Evolutionary conservation across 1,140 invertebrate species (phyloP).

Genomic region (Anastrepha obliqua): DNA sequence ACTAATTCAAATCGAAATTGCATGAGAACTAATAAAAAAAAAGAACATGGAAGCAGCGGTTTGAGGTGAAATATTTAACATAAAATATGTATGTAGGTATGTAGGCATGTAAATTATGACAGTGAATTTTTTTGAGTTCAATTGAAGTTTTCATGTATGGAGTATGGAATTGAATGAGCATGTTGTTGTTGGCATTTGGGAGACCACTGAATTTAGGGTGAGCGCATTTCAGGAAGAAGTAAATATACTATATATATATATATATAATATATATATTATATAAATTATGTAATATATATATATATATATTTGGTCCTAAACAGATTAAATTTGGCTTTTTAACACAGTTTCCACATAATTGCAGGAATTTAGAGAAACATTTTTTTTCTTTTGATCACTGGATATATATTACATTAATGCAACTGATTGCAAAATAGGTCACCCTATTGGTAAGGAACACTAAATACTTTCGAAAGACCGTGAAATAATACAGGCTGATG

Average conservation of each 20-base stretch:
- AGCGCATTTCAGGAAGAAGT: neutral
- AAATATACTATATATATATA: neutral
- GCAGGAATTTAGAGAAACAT: too few species aligned
- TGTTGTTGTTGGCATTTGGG: neutral
- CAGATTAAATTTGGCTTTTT: too few species aligned
- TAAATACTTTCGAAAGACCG: too few species aligned
- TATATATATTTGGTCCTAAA: too few species aligned
- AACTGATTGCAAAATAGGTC: too few species aligned
- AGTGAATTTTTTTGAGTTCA: neutral
- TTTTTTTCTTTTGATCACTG: too few species aligned
- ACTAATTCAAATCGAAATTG: slow-evolving; percentile 46
- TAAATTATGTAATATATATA: too few species aligned
- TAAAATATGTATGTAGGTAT: slow-evolving; percentile 27
- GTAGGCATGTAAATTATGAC: slow-evolving; percentile 19
- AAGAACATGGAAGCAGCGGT: slow-evolving; percentile 10
- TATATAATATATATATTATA: too few species aligned
- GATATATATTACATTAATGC: too few species aligned
- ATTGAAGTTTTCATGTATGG: neutral
- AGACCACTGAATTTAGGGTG: neutral
- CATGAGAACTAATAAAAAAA: slow-evolving; percentile 13
- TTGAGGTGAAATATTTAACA: slow-evolving; percentile 50
- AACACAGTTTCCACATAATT: too few species aligned
- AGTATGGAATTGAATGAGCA: neutral
- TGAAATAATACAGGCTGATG: too few species aligned
- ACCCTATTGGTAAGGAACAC: too few species aligned